Base-by-base conservation (phyloP, 1,140 invertebrate species). In the Trichogramma pretiosum region DNA sequence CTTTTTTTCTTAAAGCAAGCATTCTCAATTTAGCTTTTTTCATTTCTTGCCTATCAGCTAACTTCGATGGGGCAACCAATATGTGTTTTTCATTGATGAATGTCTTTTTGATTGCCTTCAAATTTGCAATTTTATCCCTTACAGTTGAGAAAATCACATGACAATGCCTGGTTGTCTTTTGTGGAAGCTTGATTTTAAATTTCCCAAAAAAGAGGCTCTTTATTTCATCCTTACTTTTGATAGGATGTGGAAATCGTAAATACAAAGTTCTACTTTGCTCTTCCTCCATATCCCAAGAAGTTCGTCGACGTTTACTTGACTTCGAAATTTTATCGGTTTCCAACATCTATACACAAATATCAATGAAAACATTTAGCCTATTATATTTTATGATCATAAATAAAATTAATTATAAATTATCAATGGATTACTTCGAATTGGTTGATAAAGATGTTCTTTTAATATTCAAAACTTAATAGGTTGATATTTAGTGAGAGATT, bases 151-250 rank as follows among this genome's bases (percentile, higher is more conserved):
- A 68, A 35, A 64, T 36, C 5, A 68, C 56, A 18, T 62, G 57
- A 37, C 61, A 67, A 34, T 56, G 38, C 56, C 60, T 59, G 1
- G 53, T 46, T 2, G 58, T 49, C 33, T 67, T 58, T 44, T 64
- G 50, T 7, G 52, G 58, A 21, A 66, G 41, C 32, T 63, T 63
- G 1, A 68, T 39, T 48, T 47, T 55, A 13, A 61, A 51, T 44
- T 64, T 43, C 23, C 60, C 62, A 26, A 35, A 35, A 32, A 68
- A 63, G 5, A 68, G 52, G 10, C 53, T 44, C 11, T 48, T 53
- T 5, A 68, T 51, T 42, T 65, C 58, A 8, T 57, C 35, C 1
- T 24, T 24, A 33, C 59, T 41, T 46, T 50, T 54, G 21, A 68
- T 67, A 18, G 48, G 51, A 11, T 56, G 48, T 1, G 64, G 57